Conservation (phyloP, 2,888 invertebrate genomes). For the Bellardia pandia region DNA sequence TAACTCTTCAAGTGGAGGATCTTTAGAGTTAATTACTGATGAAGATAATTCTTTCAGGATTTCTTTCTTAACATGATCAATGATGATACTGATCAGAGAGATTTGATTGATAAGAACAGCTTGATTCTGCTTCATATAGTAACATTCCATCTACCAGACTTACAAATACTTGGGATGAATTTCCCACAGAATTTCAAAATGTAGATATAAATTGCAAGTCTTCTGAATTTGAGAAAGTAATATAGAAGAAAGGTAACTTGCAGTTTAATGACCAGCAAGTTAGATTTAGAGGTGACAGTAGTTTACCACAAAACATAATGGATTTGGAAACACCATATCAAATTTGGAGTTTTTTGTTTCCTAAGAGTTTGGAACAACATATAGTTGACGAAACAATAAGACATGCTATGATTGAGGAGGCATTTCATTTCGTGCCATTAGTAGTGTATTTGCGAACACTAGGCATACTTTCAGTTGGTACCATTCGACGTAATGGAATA, state of each 20-base stretch:
- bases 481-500: conserved; percentile 4
- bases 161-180: background rate
- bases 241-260: background rate
- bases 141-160: background rate
- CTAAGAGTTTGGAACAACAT: conserved; percentile 27
- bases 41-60: conserved; percentile 11
- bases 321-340: conserved; percentile 7
- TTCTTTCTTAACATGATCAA: conserved; percentile 27
- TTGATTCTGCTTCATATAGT: background rate
- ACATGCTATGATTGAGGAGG: background rate
- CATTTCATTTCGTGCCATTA: background rate
- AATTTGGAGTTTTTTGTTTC: conserved; percentile 30
- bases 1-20: too few relatives aligned
- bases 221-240: background rate
- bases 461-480: conserved; percentile 3
- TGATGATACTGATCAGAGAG: conserved; percentile 15
- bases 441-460: background rate
- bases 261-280: background rate
- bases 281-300: conserved; percentile 14
- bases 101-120: conserved; percentile 7
- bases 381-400: conserved; percentile 26
- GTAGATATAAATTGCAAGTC: background rate
- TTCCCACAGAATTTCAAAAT: conserved; percentile 10
- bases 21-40: too few relatives aligned
- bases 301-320: background rate